A percentile compares a stretch with the other conserved stretches of the same genome.
phyloP scores from a whole-genome alignment of 2,888 invertebrate genomes.

The Nomada fabriciana region DNA sequence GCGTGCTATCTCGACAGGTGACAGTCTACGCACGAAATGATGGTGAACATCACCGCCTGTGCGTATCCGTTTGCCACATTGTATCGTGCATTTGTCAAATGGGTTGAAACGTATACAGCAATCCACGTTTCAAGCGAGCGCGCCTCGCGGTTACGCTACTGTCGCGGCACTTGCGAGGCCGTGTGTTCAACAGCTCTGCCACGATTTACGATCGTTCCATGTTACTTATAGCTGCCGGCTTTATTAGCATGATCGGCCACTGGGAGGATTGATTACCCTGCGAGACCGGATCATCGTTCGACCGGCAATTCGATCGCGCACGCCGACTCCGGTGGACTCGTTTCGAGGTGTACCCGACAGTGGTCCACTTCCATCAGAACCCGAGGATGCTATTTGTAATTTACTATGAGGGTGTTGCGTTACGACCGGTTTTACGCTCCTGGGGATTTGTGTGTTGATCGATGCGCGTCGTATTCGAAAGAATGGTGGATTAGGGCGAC shows the following conservation, averaged over 20 bases:
- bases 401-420: slow-evolving; percentile 57
- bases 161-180: slow-evolving; percentile 36
- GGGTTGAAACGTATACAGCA: slow-evolving; percentile 11
- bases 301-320: slow-evolving; percentile 58
- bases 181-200: slow-evolving; percentile 48
- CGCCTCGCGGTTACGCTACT: slow-evolving; percentile 39
- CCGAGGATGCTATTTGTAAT: slow-evolving; percentile 60
- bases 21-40: slow-evolving; percentile 33
- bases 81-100: slow-evolving; percentile 46
- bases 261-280: slow-evolving; percentile 65
- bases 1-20: slow-evolving; percentile 11
- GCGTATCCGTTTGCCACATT: background rate
- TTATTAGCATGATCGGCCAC: slow-evolving; percentile 69
- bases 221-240: slow-evolving; percentile 67
- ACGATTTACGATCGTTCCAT: slow-evolving; percentile 70
- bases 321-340: slow-evolving; percentile 35
- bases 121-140: background rate
- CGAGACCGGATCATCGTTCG: slow-evolving; percentile 67
- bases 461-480: background rate
- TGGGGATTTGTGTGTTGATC: background rate
- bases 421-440: slow-evolving; percentile 57
- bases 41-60: background rate
- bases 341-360: slow-evolving; percentile 32
- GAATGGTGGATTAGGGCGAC: background rate
- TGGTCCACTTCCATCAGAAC: slow-evolving; percentile 58